Base-by-base conservation (phyloP, 2,113 vertebrate genomes). In the Peromyscus maniculatus region DNA sequence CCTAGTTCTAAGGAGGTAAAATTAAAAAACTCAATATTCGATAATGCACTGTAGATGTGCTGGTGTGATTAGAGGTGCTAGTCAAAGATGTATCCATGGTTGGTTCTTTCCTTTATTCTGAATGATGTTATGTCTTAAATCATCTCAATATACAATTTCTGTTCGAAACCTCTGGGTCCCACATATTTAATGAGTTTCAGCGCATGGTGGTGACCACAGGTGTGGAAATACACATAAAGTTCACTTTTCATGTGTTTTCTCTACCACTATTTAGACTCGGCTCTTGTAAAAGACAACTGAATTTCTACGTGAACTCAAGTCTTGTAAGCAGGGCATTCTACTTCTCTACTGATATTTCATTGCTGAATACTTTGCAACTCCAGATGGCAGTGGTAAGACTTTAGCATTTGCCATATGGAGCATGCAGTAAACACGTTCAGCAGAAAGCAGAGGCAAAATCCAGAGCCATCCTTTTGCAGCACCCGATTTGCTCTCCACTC, bases 251-350 rank as follows among this genome's bases (percentile, higher is more conserved):
- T 90, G 72, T 22, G 12, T 90, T 55, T 67, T 62, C 67, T 7
- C 43, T 96, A 11, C n/a, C 91, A 0, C 69, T 67, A 52, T 62
- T 39, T 91, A 19, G 13, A 22, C 8, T 49, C 69, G 21, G 49
- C 57, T 94, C 66, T 86, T 96, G 19, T 28, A 78, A 80, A 96
- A 79, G 33, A 74, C 46, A 87, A 39, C 16, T 95, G 36, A 43
- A 39, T 96, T 96, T 94, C 78, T 11, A 78, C 39, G 43, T 84
- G 92, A 93, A 98, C 93, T 93, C 33, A 93, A 95, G 71, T 72
- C 46, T 78, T 89, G 1, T 52, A 87, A 96, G 21, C 28, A 62
- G 49, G 13, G 4, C 59, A 57, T 67, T 75, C 28, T 67, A 69
- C 62, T 87, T 19, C 49, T 69, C 80, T 64, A 46, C 66, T 94